These are phyloP conservation scores for Dascillus cervinus DNA, from an alignment of 2,888 invertebrate genomes.

Conservation along the genomic window DNA sequence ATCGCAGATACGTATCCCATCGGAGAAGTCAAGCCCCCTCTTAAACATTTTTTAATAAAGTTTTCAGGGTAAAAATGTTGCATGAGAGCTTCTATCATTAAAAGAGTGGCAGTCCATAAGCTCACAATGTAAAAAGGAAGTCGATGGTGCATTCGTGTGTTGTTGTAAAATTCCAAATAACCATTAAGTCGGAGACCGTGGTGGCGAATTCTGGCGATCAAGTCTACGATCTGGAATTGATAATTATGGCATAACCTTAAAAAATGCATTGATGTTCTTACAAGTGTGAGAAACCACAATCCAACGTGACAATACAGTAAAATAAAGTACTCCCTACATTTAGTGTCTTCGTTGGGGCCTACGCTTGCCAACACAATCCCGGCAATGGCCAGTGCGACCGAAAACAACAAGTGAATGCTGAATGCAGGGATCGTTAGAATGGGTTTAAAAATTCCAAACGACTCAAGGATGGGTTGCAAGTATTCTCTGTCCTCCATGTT, in stretches of 20 bases:
- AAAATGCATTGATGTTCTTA: constrained; percentile 29
- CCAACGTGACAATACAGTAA: constrained; percentile 51
- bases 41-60: constrained; percentile 46
- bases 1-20: constrained; percentile 52
- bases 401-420: constrained; percentile 31
- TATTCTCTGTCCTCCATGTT: constrained; percentile 38
- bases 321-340: constrained; percentile 51
- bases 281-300: constrained; percentile 52
- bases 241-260: constrained; percentile 6
- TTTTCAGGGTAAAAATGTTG: constrained; percentile 50
- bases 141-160: constrained; percentile 50
- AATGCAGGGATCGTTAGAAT: constrained; percentile 33
- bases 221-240: constrained; percentile 49
- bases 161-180: constrained; percentile 60
- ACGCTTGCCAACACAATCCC: constrained; percentile 35
- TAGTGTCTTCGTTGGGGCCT: constrained; percentile 39
- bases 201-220: constrained; percentile 51
- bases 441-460: constrained; percentile 38
- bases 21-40: constrained; percentile 46
- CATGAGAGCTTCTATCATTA: constrained; percentile 49
- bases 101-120: constrained; percentile 51
- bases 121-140: constrained; percentile 57
- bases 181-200: constrained; percentile 55
- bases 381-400: constrained; percentile 33
- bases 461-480: constrained; percentile 37